These are phyloP conservation scores for Coecobrya sp. DNA, from an alignment of 2,888 invertebrate genomes.

Conservation along the genomic window DNA sequence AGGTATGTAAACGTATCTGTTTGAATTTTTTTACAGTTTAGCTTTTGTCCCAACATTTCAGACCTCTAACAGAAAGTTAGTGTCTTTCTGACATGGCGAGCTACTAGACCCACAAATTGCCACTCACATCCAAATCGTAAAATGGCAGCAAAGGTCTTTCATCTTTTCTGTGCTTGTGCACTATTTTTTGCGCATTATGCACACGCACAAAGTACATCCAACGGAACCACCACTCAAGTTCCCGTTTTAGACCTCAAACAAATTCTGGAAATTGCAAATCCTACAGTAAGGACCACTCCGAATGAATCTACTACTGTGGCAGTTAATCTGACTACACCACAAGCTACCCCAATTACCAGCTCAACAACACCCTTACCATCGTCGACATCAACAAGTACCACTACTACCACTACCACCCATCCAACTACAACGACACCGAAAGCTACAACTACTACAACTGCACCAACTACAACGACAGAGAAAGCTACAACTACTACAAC, in stretches of 20 bases:
- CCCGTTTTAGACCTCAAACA: conserved; percentile 54
- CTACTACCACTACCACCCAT: not conserved
- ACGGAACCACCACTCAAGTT: not conserved
- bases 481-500: not conserved
- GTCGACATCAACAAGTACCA: conserved; percentile 11
- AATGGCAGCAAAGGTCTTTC: conserved; percentile 10
- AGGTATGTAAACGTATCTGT: not conserved
- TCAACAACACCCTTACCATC: not conserved
- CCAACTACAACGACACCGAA: not conserved
- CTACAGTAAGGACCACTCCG: not conserved
- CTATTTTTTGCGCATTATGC: not conserved
- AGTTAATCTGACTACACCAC: not conserved
- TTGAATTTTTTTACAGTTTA: not conserved
- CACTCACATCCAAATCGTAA: not conserved
- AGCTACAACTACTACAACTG: conserved; percentile 17
- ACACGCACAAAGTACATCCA: conserved; percentile 19
- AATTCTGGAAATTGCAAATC: conserved; percentile 55
- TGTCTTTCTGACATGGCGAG: conserved; percentile 42
- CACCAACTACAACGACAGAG: too few relatives aligned
- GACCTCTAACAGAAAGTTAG: not conserved
- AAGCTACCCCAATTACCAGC: not conserved
- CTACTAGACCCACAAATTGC: not conserved
- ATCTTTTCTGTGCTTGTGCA: not conserved
- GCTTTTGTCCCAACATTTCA: not conserved
- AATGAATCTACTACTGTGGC: not conserved